Percentiles rank a stretch among this genome's conserved stretches.
These are phyloP conservation scores for Caenorhabditis briggsae DNA, from an alignment of 1,140 invertebrate genomes.

Conservation along the genomic window DNA sequence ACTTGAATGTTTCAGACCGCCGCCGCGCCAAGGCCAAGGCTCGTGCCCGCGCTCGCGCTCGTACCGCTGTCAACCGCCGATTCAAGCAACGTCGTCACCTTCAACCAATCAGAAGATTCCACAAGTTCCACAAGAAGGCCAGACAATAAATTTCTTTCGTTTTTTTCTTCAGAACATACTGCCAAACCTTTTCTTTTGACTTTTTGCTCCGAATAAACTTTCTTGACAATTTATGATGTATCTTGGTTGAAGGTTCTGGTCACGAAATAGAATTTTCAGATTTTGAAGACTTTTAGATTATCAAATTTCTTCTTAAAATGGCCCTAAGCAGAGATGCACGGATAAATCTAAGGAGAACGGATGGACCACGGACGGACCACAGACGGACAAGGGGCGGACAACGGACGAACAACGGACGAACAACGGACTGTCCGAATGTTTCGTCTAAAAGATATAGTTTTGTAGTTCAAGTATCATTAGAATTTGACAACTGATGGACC, in stretches of 20 bases:
- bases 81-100: conserved; percentile 26
- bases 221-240: too few species aligned
- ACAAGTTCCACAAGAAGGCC: conserved; percentile 21
- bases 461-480: too few species aligned
- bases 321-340: too few species aligned
- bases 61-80: conserved; percentile 10
- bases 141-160: conserved; percentile 4
- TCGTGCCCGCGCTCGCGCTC: conserved; percentile 29
- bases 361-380: background rate
- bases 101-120: conserved; percentile 35
- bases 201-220: background rate
- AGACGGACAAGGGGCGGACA: background rate
- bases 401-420: too few species aligned
- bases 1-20: conserved; percentile 10
- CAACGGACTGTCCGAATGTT: too few species aligned
- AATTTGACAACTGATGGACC: too few species aligned
- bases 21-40: conserved; percentile 46
- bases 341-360: too few species aligned
- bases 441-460: too few species aligned
- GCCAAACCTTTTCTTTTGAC: background rate
- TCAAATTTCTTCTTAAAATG: too few species aligned
- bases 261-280: too few species aligned
- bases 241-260: background rate
- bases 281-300: too few species aligned
- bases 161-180: background rate